phyloP scores from a whole-genome alignment of 2,113 vertebrate genomes.

The Siniperca knerii region DNA sequence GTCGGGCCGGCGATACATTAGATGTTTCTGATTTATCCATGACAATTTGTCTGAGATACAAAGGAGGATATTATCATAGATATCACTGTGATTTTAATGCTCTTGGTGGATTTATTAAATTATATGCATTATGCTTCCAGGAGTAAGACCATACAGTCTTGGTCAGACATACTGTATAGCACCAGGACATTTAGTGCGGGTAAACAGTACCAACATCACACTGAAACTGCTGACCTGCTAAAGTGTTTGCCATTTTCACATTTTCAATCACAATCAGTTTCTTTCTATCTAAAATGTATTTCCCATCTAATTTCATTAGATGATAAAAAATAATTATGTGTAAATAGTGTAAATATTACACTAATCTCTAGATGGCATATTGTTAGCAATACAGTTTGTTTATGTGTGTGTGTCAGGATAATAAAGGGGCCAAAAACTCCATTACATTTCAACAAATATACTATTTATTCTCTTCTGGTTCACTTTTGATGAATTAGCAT shows the following conservation, averaged over 20 bases:
- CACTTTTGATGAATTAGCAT: background rate
- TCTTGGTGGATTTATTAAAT: conserved; percentile 5
- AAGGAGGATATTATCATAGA: background rate
- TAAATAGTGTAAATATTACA: no score
- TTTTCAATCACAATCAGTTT: background rate
- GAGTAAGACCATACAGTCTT: background rate
- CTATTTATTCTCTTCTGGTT: background rate
- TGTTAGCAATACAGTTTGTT: background rate
- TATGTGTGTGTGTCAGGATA: background rate
- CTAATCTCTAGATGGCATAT: background rate
- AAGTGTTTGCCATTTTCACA: background rate
- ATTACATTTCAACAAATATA: background rate
- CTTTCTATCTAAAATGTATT: background rate
- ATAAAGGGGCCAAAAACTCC: background rate
- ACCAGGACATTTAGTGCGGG: no score
- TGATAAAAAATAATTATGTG: background rate
- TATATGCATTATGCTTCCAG: background rate
- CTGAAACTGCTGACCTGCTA: background rate
- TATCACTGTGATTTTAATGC: background rate
- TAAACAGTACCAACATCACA: background rate
- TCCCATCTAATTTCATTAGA: background rate
- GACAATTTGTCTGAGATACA: conserved; percentile 23
- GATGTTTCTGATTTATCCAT: background rate
- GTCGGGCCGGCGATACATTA: background rate
- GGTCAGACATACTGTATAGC: background rate